Conservation (phyloP, 1,140 invertebrate species). For the Dendrolimus punctatus region DNA sequence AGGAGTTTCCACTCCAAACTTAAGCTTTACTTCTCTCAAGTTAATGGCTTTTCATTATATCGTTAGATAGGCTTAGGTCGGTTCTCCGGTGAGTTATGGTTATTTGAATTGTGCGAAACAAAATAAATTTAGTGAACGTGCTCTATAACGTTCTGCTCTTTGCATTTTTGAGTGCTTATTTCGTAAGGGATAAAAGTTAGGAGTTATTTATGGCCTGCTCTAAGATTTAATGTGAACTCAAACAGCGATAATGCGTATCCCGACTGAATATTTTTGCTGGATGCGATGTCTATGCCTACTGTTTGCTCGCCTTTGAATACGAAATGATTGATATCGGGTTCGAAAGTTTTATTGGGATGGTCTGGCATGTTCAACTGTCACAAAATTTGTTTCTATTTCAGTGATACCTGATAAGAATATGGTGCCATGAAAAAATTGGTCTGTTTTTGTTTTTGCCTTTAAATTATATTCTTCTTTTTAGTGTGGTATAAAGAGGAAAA, state of each 20-base stretch:
- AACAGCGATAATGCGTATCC: constrained; percentile 65
- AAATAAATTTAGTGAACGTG: constrained; percentile 72
- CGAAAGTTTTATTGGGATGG: too few species aligned
- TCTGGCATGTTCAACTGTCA: too few species aligned
- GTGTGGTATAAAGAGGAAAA: neutral
- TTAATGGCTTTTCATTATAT: constrained; percentile 70
- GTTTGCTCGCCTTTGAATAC: constrained; percentile 10
- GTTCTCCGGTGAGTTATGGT: constrained; percentile 63
- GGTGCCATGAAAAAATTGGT: too few species aligned
- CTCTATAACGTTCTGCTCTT: constrained; percentile 69
- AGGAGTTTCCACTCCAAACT: constrained; percentile 42
- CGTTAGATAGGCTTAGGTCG: constrained; percentile 66
- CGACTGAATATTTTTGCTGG: constrained; percentile 51
- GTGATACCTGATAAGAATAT: too few species aligned
- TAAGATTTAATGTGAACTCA: constrained; percentile 71
- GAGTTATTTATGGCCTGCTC: constrained; percentile 63
- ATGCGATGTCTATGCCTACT: constrained; percentile 18
- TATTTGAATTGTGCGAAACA: constrained; percentile 72
- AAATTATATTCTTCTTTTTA: too few species aligned
- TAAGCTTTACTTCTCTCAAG: constrained; percentile 52
- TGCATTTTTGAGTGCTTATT: constrained; percentile 73
- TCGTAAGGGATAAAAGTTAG: constrained; percentile 68
- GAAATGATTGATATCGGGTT: too few species aligned
- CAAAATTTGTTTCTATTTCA: too few species aligned
- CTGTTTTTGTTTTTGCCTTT: too few species aligned